phyloP scores from a whole-genome alignment of 2,888 invertebrate species.

The Helicoverpa assulta region DNA sequence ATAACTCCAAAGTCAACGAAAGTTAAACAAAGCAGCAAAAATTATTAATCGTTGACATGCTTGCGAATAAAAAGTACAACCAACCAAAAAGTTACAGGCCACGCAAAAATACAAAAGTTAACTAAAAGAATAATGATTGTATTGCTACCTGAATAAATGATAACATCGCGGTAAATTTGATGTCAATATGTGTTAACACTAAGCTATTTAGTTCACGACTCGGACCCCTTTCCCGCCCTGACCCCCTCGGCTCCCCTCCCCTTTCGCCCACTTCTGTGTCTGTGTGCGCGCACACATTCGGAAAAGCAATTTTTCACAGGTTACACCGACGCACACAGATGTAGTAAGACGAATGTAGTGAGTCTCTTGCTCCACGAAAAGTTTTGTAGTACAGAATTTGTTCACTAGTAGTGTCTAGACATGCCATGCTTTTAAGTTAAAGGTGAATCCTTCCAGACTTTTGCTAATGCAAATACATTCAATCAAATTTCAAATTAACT shows the following conservation, averaged over 20 bases:
- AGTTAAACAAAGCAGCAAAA: conserved; percentile 85
- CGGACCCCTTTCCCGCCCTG: conserved; percentile 79
- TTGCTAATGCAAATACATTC: conserved; percentile 71
- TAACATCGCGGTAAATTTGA: conserved; percentile 90
- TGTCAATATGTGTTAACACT: conserved; percentile 91
- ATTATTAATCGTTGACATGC: conserved; percentile 84
- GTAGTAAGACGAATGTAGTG: conserved; percentile 79
- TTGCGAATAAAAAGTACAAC: conserved; percentile 59
- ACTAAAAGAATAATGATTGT: conserved; percentile 84
- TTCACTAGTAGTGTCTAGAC: conserved; percentile 89
- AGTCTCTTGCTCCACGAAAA: conserved; percentile 87
- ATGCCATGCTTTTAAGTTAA: conserved; percentile 86
- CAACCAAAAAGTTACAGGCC: conserved; percentile 64
- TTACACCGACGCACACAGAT: conserved; percentile 81
- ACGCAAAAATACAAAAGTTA: conserved; percentile 74
- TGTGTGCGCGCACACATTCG: conserved; percentile 77
- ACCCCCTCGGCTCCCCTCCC: conserved; percentile 75
- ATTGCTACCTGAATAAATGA: conserved; percentile 89
- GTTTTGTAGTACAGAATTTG: conserved; percentile 89
- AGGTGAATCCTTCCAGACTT: conserved; percentile 84
- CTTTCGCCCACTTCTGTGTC: conserved; percentile 59
- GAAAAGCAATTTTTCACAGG: conserved; percentile 88
- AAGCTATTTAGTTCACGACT: conserved; percentile 90
- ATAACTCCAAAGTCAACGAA: conserved; percentile 84
- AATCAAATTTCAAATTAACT: conserved; percentile 60